Percentiles rank a stretch among this genome's conserved stretches.
These are phyloP conservation scores for Embidobia sp. DNA, from an alignment of 2,888 invertebrate genomes.

Conservation along the genomic window DNA sequence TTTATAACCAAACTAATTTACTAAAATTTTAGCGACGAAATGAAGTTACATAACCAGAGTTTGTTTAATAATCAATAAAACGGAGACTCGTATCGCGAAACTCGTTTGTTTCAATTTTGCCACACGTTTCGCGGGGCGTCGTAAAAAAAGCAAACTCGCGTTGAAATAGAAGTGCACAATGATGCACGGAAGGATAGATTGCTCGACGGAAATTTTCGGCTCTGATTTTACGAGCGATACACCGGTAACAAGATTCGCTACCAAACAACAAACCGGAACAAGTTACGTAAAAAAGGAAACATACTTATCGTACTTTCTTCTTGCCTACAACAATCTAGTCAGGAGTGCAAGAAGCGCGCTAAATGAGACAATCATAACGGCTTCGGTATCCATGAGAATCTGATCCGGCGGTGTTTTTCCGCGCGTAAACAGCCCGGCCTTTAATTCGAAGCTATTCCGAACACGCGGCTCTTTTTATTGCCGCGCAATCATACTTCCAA, in stretches of 20 bases:
- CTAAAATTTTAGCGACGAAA: too few relatives aligned
- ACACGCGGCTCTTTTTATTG: slow-evolving; percentile 17
- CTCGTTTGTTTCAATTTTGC: too few relatives aligned
- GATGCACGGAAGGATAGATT: too few relatives aligned
- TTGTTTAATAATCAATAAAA: too few relatives aligned
- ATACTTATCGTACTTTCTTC: slow-evolving; percentile 5
- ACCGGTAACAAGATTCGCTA: slow-evolving; percentile 12
- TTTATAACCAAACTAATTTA: too few relatives aligned
- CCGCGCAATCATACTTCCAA: slow-evolving; percentile 32
- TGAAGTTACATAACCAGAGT: too few relatives aligned
- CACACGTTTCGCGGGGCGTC: too few relatives aligned
- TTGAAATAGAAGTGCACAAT: neutral
- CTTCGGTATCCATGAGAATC: slow-evolving; percentile 25
- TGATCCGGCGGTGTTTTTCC: slow-evolving; percentile 9
- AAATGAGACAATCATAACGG: slow-evolving; percentile 41
- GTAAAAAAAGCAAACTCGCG: too few relatives aligned
- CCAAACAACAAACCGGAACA: slow-evolving; percentile 29
- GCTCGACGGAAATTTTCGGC: neutral
- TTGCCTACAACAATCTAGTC: slow-evolving; percentile 15
- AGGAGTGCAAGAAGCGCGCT: slow-evolving; percentile 8
- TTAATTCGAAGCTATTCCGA: slow-evolving; percentile 42
- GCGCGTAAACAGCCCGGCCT: slow-evolving; percentile 13
- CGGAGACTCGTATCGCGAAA: too few relatives aligned
- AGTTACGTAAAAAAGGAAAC: slow-evolving; percentile 3
- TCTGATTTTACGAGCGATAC: slow-evolving; percentile 5